Conservation (phyloP, 2,797 vertebrate genomes). For the Pampus argenteus region DNA sequence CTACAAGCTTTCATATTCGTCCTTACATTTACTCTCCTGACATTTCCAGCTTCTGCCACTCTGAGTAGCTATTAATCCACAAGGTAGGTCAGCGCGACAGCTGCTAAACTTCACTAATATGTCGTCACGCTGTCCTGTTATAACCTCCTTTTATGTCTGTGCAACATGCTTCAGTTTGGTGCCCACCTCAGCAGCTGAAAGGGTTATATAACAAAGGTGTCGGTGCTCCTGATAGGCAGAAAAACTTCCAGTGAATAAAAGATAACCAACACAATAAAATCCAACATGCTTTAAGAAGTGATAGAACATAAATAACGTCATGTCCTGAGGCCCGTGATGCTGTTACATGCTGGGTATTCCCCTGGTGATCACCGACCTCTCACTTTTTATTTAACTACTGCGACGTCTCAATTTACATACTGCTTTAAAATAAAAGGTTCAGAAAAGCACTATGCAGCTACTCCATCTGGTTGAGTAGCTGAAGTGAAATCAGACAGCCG, state of each 20-base stretch:
- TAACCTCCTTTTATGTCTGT: constrained; percentile 39
- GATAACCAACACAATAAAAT: constrained; percentile 70
- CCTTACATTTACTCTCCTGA: constrained; percentile 20
- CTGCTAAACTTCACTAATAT: constrained; percentile 17
- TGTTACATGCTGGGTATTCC: constrained; percentile 80
- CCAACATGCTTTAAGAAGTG: constrained; percentile 64
- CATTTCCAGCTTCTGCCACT: constrained; percentile 28
- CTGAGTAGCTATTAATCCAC: constrained; percentile 32
- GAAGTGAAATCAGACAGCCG: constrained; percentile 30
- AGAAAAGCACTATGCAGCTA: constrained; percentile 25
- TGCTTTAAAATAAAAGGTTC: neutral
- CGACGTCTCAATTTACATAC: constrained; percentile 64
- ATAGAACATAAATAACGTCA: constrained; percentile 72
- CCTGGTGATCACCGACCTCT: constrained; percentile 66
- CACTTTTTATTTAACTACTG: constrained; percentile 70
- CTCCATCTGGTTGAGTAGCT: constrained; percentile 54
- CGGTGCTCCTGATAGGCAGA: constrained; percentile 35
- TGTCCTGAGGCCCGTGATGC: constrained; percentile 46
- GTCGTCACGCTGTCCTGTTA: constrained; percentile 50
- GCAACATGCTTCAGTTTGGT: constrained; percentile 48
- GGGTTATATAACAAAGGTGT: constrained; percentile 75
- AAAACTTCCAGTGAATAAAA: constrained; percentile 73
- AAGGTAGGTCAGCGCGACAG: constrained; percentile 22
- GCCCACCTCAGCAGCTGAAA: constrained; percentile 60
- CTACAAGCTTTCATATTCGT: constrained; percentile 34